Conservation (phyloP, 2,797 vertebrate species). For the Champsocephalus esox region DNA sequence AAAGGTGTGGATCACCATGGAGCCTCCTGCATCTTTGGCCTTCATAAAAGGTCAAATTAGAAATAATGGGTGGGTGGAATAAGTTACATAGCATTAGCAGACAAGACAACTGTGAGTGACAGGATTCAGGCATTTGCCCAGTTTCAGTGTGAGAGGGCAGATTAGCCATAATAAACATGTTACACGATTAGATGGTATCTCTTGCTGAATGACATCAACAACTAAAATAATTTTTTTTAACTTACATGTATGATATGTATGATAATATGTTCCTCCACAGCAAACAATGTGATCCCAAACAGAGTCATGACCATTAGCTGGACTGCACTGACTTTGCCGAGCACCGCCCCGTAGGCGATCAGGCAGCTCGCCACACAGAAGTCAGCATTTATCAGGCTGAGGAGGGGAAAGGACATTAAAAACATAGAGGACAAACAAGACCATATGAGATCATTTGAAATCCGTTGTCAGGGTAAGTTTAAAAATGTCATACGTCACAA, state of each 20-base stretch:
- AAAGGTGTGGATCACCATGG: slow-evolving; percentile 97
- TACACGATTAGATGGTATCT: too few species aligned
- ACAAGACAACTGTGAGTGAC: background rate
- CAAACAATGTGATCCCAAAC: slow-evolving; percentile 93
- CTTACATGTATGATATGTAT: slow-evolving; percentile 90
- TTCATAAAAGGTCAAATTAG: slow-evolving; percentile 62
- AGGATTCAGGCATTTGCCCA: background rate
- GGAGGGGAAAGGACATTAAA: background rate
- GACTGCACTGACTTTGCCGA: slow-evolving; percentile 95
- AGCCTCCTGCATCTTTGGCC: slow-evolving; percentile 95
- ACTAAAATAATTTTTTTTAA: background rate
- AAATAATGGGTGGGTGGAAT: background rate
- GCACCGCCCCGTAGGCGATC: slow-evolving; percentile 93
- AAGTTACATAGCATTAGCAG: background rate
- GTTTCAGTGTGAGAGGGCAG: background rate
- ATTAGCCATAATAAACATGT: background rate
- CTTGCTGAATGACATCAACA: background rate
- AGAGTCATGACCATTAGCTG: slow-evolving; percentile 94
- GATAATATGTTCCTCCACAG: slow-evolving; percentile 95
- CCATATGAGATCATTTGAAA: background rate
- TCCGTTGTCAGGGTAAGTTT: too few species aligned
- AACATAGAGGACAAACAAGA: background rate
- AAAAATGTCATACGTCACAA: too few species aligned
- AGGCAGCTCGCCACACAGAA: slow-evolving; percentile 96
- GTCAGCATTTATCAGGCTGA: slow-evolving; percentile 96